Base-by-base conservation (phyloP, 2,888 invertebrate genomes). In the Leucophenga maculata region DNA sequence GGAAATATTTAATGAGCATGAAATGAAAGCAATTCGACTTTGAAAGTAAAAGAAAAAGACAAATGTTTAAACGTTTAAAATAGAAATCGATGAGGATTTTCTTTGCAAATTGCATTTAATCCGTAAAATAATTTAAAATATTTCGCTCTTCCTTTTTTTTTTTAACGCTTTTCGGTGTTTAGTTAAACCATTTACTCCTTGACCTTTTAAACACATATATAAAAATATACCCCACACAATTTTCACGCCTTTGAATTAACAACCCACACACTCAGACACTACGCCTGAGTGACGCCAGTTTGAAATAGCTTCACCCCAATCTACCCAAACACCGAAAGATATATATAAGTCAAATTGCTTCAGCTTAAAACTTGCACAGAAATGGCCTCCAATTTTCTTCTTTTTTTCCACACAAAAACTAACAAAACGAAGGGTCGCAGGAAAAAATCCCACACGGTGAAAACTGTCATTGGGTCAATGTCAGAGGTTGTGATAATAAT, bases 1-100 rank as follows among this genome's bases (percentile, higher is more conserved):
- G 72, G 77, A 71, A 71, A 74, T 67, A 71, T 77, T 78, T 77
- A 80, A 80, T 81, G 80, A 80, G 82, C 80, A 77, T 73, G 70
- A 78, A 81, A 80, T 39, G 39, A 26, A 26, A 26, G 26, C 26
- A 26, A 26, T 26, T 26, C 26, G 26, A 26, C 4, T 2, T 4
- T 26, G 2, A 26, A 26, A 26, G 4, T 26, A 26, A 4, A 26
- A 26, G n/a, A n/a, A n/a, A n/a, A n/a, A n/a, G n/a, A n/a, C n/a
- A n/a, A n/a, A n/a, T n/a, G n/a, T n/a, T n/a, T n/a, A n/a, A n/a
- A n/a, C 4, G 26, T 4, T 26, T 26, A 26, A 26, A 26, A 26
- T 26, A 26, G 26, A 26, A 26, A 26, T 26, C 26, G 26, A 77
- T 72, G 72, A 69, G 65, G 55, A 26, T 64, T 65, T 16, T 54